Evolutionary conservation across 2,113 vertebrate species (phyloP).

Genomic region (Megaleporinus macrocephalus): DNA sequence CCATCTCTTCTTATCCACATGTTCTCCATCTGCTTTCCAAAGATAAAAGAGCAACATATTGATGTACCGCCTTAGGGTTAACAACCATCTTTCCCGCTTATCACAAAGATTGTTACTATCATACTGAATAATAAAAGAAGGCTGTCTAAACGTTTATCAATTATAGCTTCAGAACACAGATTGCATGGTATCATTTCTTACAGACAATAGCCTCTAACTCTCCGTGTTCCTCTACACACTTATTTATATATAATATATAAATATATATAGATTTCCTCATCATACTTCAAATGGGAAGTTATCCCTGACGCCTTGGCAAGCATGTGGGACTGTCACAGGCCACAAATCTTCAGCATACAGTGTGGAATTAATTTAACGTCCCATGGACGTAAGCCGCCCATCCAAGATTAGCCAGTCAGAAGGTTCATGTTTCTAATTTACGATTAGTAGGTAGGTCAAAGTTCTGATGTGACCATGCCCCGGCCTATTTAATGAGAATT

Average conservation of each 20-base stretch:
- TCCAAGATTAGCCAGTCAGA: constrained; percentile 39
- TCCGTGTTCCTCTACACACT: not conserved
- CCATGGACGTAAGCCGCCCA: constrained; percentile 19
- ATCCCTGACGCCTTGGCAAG: not conserved
- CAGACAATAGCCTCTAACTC: not conserved
- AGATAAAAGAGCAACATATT: constrained; percentile 17
- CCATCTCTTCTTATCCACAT: not conserved
- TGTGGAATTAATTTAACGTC: constrained; percentile 34
- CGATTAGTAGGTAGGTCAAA: constrained; percentile 52
- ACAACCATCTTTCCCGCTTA: not conserved
- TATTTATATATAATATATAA: not conserved
- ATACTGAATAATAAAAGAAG: not conserved
- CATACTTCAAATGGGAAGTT: not conserved
- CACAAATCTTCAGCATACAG: constrained; percentile 7
- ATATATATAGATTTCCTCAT: no score
- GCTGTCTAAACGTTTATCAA: not conserved
- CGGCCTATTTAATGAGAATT: constrained; percentile 56
- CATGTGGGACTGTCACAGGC: not conserved
- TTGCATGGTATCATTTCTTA: not conserved
- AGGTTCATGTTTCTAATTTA: constrained; percentile 48
- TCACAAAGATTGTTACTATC: constrained; percentile 3
- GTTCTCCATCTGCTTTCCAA: not conserved
- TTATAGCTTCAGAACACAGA: not conserved
- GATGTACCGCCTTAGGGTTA: not conserved
- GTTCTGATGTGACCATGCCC: constrained; percentile 46